Evolutionary conservation across 1,140 invertebrate species (phyloP), one percentile per base, ranked within the genome.

Genomic region (Scylla paramamosain): DNA sequence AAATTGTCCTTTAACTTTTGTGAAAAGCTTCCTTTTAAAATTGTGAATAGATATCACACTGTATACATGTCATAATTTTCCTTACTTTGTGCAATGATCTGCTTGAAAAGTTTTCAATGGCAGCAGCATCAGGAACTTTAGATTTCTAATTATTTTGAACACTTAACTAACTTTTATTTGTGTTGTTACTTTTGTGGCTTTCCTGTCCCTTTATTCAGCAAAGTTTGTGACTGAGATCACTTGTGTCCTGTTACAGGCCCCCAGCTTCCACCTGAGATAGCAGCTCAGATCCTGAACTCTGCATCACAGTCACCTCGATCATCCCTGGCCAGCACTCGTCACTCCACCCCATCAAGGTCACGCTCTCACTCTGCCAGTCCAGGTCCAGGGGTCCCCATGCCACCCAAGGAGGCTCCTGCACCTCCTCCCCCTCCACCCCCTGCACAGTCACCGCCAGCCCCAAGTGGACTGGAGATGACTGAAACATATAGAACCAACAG

Each of bases 261-360:
- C 16, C 94, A 96, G 86, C 88, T 96, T 25, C 95, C 95, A 32
- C 95, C 95, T 6, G 95, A 96, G 59, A 95, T 96, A 48, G 95
- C 95, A 48, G 95, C 94, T 31, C 95, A 95, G 20, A 95, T 96
- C 29, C n/a, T 96, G 77, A 93, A 93, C 29, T 95, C 95, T 28
- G 93, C 95, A 20, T 95, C 95, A 7, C 94, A 93, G 67, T 95
- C 95, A 8, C 94, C 94, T 25, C 94, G 91, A 59, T 93, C 95
- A 45, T 93, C 95, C 45, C 4, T 93, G 31, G 92, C 52, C 28
- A 95, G 94, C 84, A 29, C 95, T 32, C 77, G 86, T 12, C 92
- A 52, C 31, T 86, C 95, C 8, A 59, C 95, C 20, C 94, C 82
- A 4, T 87, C 87, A 14, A 59, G 91, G 28, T 93, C 84, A 20